Base-by-base conservation (phyloP, 2,888 invertebrate genomes). In the Andrena dorsata region DNA sequence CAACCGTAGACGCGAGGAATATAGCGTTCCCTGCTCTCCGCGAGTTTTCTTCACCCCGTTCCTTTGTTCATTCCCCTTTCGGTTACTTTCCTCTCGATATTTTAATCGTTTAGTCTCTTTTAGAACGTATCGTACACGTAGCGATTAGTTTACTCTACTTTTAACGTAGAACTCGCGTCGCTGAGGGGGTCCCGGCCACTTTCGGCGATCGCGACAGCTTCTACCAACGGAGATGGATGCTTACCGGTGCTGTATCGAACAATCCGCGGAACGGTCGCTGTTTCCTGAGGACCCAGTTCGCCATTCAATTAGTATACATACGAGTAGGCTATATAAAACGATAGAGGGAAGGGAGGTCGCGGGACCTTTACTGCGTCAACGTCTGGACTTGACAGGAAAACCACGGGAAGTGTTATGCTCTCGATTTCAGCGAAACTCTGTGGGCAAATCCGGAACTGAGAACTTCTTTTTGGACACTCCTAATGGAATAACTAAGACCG, bases 221-320 rank as follows among this genome's bases (percentile, higher is more conserved):
- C 82, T 73, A 73, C 65, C 60, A 53, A 70, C 68, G 47, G 70
- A 83, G 79, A 84, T 84, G 83, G 81, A 83, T 76, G 76, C 79
- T 76, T 83, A 83, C 74, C 87, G 86, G 83, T 86, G 85, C 83
- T 85, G 73, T 85, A 80, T 85, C 78, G 69, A 80, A 80, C 78
- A 72, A 85, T 79, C 69, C 68, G 77, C 78, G 75, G 76, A 78
- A 82, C 75, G 77, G 70, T 84, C 84, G 81, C 64, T 82, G 80
- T 74, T 74, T 73, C 82, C 83, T 61, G 76, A 65, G 41, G 76
- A 81, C 76, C 78, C 84, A 76, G 85, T 73, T 85, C 83, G 87
- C 76, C 80, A 83, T 82, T 56, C 23, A 65, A 64, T 76, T 80
- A 76, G 49, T 71, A 79, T 77, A 80, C 63, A 68, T 80, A 82